A percentile compares a stretch with the other conserved stretches of the same genome.
These are phyloP conservation scores for Oedothorax gibbosus DNA, from an alignment of 1,140 invertebrate genomes.

Conservation along the genomic window DNA sequence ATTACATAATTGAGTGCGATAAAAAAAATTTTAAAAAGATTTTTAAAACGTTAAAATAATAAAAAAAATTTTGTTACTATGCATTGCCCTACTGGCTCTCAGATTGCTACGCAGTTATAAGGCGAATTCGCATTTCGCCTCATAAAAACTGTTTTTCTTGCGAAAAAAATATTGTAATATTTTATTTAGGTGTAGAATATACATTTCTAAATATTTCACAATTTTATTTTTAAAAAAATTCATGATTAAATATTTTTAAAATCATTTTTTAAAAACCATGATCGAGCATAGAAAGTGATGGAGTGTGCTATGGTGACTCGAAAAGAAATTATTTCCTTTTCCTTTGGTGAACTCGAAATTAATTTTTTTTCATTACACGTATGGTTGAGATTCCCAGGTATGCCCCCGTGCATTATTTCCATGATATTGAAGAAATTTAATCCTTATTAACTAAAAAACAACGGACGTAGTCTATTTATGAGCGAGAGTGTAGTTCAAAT, in stretches of 20 bases:
- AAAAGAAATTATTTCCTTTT: conserved; percentile 54
- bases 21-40: neutral
- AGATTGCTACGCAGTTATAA: conserved; percentile 38
- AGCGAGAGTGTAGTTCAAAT: conserved; percentile 32
- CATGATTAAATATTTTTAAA: conserved; percentile 34
- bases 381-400: conserved; percentile 35
- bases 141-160: conserved; percentile 18
- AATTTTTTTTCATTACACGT: conserved; percentile 22
- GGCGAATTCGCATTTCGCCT: neutral
- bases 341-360: conserved; percentile 8
- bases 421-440: conserved; percentile 27
- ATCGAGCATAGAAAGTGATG: conserved; percentile 25
- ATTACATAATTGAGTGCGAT: neutral
- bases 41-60: neutral
- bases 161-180: conserved; percentile 4
- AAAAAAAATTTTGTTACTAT: neutral
- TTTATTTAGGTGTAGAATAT: conserved; percentile 40
- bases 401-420: conserved; percentile 10
- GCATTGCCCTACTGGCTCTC: neutral
- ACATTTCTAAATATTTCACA: conserved; percentile 1
- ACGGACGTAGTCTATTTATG: conserved; percentile 15
- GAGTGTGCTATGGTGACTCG: conserved; percentile 44
- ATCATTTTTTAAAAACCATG: conserved; percentile 36
- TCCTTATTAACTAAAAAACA: conserved; percentile 50
- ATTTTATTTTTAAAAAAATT: conserved; percentile 1